phyloP scores from a whole-genome alignment of 37 sponge, comb jelly and placozoan genomes.

The Cliona cf. orientalis region DNA sequence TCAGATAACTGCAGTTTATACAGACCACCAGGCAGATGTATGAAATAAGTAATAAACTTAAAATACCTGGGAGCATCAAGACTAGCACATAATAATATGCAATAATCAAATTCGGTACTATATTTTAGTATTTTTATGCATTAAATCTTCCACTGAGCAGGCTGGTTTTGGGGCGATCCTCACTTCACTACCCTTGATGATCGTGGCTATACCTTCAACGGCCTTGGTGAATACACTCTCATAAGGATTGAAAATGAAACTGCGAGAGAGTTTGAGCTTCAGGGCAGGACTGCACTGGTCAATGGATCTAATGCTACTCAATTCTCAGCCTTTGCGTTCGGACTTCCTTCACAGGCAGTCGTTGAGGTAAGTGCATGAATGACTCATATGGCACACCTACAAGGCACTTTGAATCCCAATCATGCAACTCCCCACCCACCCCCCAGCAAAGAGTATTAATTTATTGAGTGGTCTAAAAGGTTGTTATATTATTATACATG shows the following conservation, averaged over 20 bases:
- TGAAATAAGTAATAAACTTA: constrained; percentile 15
- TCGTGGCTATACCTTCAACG: constrained; percentile 78
- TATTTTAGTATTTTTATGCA: too few relatives aligned
- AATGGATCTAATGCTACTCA: constrained; percentile 44
- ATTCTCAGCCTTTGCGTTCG: constrained; percentile 57
- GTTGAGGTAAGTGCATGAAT: constrained; percentile 41
- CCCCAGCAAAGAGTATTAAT: too few relatives aligned
- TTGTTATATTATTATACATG: background rate
- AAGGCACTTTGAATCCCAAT: too few relatives aligned
- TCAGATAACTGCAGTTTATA: constrained; percentile 36
- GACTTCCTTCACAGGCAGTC: background rate
- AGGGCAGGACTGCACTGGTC: constrained; percentile 47
- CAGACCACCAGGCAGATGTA: constrained; percentile 26
- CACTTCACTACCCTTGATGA: constrained; percentile 78
- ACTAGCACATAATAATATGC: too few relatives aligned
- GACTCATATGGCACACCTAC: background rate
- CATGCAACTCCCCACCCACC: too few relatives aligned
- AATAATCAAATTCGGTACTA: too few relatives aligned
- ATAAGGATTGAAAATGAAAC: background rate
- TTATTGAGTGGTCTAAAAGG: too few relatives aligned
- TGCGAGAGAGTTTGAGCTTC: constrained; percentile 20
- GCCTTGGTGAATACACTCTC: constrained; percentile 64
- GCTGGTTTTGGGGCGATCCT: constrained; percentile 79
- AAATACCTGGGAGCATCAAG: background rate
- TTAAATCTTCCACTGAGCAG: constrained; percentile 19